Evolutionary conservation across 2,888 invertebrate genomes (phyloP).

Genomic region (Eupithecia tripunctaria): DNA sequence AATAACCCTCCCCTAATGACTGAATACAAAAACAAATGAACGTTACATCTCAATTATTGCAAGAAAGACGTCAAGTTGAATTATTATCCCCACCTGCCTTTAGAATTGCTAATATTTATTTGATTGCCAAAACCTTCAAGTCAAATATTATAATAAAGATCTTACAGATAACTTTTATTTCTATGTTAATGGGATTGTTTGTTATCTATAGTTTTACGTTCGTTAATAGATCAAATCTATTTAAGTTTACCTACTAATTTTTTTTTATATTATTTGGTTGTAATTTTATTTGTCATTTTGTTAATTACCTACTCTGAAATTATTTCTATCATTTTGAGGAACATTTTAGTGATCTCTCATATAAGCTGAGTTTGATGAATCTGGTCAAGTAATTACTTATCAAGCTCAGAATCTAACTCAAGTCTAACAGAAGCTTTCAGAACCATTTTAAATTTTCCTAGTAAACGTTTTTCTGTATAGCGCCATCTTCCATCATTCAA

Average conservation of each 20-base stretch:
- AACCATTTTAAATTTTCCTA: conserved; percentile 8
- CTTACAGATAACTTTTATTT: conserved; percentile 28
- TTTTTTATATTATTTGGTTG: too few relatives aligned
- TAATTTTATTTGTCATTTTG: too few relatives aligned
- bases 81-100: conserved; percentile 66
- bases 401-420: neutral
- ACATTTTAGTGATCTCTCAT: neutral
- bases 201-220: conserved; percentile 4
- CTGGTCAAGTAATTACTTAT: neutral
- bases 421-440: neutral
- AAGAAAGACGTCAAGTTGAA: conserved; percentile 44
- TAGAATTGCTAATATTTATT: conserved; percentile 77
- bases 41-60: conserved; percentile 49
- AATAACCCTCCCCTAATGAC: conserved; percentile 21
- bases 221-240: conserved; percentile 5
- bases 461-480: conserved; percentile 11
- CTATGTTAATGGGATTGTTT: conserved; percentile 2
- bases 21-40: conserved; percentile 37
- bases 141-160: conserved; percentile 25
- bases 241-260: neutral
- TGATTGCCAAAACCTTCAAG: conserved; percentile 75
- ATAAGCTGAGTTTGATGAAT: neutral
- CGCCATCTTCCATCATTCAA: conserved; percentile 16
- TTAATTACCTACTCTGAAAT: neutral
- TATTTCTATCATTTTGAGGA: too few relatives aligned